Evolutionary conservation across 2,888 invertebrate genomes (phyloP).

Genomic region (Caenorhabditis wallacei): DNA sequence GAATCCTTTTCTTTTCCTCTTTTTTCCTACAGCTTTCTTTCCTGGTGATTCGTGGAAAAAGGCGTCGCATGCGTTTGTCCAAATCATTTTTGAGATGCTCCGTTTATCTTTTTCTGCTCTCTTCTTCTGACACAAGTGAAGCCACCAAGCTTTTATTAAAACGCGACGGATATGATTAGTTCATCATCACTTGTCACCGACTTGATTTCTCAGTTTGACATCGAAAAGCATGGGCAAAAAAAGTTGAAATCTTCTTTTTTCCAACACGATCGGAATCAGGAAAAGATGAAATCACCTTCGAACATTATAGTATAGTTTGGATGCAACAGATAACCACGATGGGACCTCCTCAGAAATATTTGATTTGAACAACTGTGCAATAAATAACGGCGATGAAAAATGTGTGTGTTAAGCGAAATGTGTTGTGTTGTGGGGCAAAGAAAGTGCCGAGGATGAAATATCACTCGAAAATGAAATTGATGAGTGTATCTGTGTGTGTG

Average conservation of each 20-base stretch:
- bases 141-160: constrained; percentile 51
- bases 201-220: constrained; percentile 18
- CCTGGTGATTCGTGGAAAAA: constrained; percentile 43
- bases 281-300: constrained; percentile 1
- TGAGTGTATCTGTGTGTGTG: constrained; percentile 45
- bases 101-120: constrained; percentile 32
- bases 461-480: constrained; percentile 53
- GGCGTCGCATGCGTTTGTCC: constrained; percentile 35
- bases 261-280: background rate
- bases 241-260: constrained; percentile 8
- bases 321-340: constrained; percentile 33
- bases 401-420: constrained; percentile 31
- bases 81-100: constrained; percentile 45
- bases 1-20: background rate
- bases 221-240: constrained; percentile 18
- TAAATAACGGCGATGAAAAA: constrained; percentile 62
- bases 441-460: constrained; percentile 61
- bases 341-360: constrained; percentile 14
- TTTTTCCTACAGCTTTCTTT: constrained; percentile 10
- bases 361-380: constrained; percentile 61
- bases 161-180: constrained; percentile 50
- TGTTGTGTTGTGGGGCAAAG: constrained; percentile 48
- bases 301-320: constrained; percentile 47
- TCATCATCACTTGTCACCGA: constrained; percentile 48
- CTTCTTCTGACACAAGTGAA: constrained; percentile 9